These are phyloP conservation scores for Esox lucius DNA, from an alignment of 2,797 vertebrate genomes.

Conservation along the genomic window DNA sequence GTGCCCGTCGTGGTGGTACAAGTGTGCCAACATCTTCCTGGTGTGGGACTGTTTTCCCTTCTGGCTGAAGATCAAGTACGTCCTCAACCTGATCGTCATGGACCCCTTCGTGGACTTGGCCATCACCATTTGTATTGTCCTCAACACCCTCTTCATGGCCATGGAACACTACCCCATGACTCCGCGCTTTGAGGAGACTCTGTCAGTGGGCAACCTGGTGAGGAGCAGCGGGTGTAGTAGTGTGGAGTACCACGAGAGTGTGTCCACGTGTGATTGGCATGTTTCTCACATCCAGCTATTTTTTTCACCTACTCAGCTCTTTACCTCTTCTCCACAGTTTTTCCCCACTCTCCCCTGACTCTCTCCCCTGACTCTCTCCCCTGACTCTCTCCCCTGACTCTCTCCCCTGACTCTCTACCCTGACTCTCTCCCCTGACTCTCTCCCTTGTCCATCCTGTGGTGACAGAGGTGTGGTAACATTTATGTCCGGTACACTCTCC, in stretches of 20 bases:
- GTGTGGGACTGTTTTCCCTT: conserved; percentile 95
- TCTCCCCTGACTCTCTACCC: background rate
- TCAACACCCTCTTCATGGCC: conserved; percentile 98
- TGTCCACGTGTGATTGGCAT: background rate
- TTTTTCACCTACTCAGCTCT: background rate
- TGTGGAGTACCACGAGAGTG: background rate
- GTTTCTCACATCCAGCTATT: background rate
- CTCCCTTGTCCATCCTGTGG: background rate
- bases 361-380: background rate
- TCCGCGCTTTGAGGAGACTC: conserved; percentile 77
- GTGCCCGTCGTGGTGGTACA: conserved; percentile 98
- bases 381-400: background rate
- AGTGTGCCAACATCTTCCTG: conserved; percentile 90
- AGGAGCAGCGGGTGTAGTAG: background rate
- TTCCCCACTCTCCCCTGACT: too few species aligned
- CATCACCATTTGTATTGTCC: conserved; percentile 98
- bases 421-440: background rate
- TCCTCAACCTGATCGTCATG: conserved; percentile 94
- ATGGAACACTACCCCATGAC: conserved; percentile 99
- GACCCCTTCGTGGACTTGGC: conserved; percentile 97
- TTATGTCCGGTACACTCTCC: conserved; percentile 15
- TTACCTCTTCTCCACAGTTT: background rate
- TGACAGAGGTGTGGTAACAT: conserved; percentile 7
- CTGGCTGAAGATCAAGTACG: conserved; percentile 95
- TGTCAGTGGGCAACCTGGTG: conserved; percentile 87